phyloP scores from a whole-genome alignment of 1,140 invertebrate species.

The Leptinotarsa defecta region DNA sequence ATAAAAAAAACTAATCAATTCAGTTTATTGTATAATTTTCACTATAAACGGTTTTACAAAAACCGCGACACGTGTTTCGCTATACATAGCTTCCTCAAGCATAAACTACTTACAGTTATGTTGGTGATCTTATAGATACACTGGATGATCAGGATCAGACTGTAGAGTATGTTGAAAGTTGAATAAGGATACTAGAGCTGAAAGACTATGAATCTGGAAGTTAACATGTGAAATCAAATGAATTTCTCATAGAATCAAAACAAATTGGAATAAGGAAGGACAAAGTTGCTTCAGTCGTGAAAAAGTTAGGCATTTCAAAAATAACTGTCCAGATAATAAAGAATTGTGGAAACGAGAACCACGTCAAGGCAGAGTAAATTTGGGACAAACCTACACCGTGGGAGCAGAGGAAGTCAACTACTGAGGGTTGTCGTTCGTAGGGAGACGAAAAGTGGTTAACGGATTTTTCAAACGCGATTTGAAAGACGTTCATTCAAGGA shows the following conservation, averaged over 20 bases:
- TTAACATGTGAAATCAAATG: slow-evolving; percentile 46
- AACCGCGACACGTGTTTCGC: too few relatives aligned
- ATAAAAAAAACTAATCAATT: background rate
- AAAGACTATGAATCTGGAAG: slow-evolving; percentile 41
- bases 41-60: too few relatives aligned
- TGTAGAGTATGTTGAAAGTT: slow-evolving; percentile 54
- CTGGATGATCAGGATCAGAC: slow-evolving; percentile 50
- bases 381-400: too few relatives aligned
- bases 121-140: slow-evolving; percentile 51
- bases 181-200: slow-evolving; percentile 55
- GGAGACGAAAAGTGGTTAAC: too few relatives aligned
- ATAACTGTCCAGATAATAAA: slow-evolving; percentile 10
- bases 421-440: too few relatives aligned
- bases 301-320: slow-evolving; percentile 36
- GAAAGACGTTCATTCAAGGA: too few relatives aligned
- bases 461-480: too few relatives aligned
- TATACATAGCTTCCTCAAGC: too few relatives aligned
- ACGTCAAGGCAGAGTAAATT: background rate
- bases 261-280: slow-evolving; percentile 4
- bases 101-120: slow-evolving; percentile 39
- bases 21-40: too few relatives aligned
- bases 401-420: too few relatives aligned
- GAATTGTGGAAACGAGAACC: background rate
- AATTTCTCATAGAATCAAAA: slow-evolving; percentile 40
- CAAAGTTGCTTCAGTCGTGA: slow-evolving; percentile 36